Percentiles rank a stretch among this genome's conserved stretches.
These are phyloP conservation scores for Sepioteuthis lessoniana DNA, from an alignment of 2,888 invertebrate species.

Conservation along the genomic window DNA sequence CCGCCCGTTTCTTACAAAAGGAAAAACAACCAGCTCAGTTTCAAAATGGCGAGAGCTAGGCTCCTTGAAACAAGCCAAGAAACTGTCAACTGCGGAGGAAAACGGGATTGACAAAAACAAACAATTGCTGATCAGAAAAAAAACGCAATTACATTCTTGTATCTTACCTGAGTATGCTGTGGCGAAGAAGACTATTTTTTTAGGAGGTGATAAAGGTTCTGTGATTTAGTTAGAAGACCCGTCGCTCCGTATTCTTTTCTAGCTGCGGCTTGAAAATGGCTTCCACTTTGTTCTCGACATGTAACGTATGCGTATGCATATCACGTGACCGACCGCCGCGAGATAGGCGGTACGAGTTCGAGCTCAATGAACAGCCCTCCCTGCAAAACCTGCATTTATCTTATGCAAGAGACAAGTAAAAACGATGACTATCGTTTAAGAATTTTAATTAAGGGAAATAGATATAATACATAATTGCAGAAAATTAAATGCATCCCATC, in stretches of 20 bases:
- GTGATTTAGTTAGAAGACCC: slow-evolving; percentile 37
- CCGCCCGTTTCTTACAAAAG: slow-evolving; percentile 11
- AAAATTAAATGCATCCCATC: too few relatives aligned
- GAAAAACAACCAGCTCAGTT: slow-evolving; percentile 48
- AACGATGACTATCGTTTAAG: too few relatives aligned
- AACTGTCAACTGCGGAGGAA: neutral
- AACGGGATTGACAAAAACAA: neutral
- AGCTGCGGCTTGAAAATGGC: slow-evolving; percentile 49
- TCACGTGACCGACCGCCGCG: neutral
- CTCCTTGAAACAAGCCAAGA: neutral
- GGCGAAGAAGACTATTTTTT: neutral
- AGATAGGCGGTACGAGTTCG: neutral
- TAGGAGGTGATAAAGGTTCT: neutral
- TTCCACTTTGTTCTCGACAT: slow-evolving; percentile 47
- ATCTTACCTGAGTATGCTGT: neutral
- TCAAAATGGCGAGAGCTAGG: slow-evolving; percentile 48
- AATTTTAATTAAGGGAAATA: too few relatives aligned
- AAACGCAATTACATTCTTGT: slow-evolving; percentile 41
- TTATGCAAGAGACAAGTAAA: too few relatives aligned
- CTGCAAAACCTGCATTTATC: neutral
- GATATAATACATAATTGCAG: too few relatives aligned
- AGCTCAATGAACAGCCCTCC: neutral
- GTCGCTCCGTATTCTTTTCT: slow-evolving; percentile 46
- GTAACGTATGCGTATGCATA: neutral
- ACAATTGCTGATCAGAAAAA: neutral